Base-by-base conservation (phyloP, 2,113 vertebrate species). In the Coptodon bakossiorum region DNA sequence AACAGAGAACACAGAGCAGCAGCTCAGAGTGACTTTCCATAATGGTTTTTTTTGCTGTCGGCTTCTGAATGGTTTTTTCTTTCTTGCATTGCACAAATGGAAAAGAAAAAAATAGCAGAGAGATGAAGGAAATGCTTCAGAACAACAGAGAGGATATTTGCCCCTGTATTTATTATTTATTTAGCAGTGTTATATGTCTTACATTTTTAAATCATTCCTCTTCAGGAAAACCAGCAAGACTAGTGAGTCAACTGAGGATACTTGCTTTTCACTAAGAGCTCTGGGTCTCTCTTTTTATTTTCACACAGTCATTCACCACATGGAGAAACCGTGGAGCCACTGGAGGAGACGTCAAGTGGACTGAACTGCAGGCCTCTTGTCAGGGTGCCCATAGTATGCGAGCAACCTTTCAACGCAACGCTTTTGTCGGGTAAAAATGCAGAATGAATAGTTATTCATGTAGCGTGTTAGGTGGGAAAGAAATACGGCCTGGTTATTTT, bases 11-110 rank as follows among this genome's bases (percentile, higher is more conserved):
- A 73, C 73, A 83, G 29, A 86, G 66, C 87, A 57, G 45, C 76
- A 59, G 87, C 82, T 87, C 80, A 78, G 7, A 79, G 54, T 66
- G 82, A 88, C 83, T 88, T 90, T 83, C 61, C 83, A 84, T 85
- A 80, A 83, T 16, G 29, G 5, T 27, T 90, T 81, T 81, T 81
- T 53, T 52, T 61, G 54, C 80, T 80, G 80, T 80, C 8, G 3
- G 50, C 50, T 71, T 56, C 34, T 78, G 71, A 89, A 22, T 52
- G 8, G 7, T 38, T 1, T 53, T 82, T 34, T 71, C 63, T 63
- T 59, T 81, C 22, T 56, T 17, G 43, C 17, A 50, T 76, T 38
- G 50, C 66, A 48, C 27, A 76, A 87, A 87, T 78, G 57, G 63
- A 68, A 40, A 68, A 68, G 36, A 68, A 68, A 68, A 57, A 84